These are phyloP conservation scores for Lamellibrachia satsuma DNA, from an alignment of 2,888 invertebrate species.

Conservation along the genomic window DNA sequence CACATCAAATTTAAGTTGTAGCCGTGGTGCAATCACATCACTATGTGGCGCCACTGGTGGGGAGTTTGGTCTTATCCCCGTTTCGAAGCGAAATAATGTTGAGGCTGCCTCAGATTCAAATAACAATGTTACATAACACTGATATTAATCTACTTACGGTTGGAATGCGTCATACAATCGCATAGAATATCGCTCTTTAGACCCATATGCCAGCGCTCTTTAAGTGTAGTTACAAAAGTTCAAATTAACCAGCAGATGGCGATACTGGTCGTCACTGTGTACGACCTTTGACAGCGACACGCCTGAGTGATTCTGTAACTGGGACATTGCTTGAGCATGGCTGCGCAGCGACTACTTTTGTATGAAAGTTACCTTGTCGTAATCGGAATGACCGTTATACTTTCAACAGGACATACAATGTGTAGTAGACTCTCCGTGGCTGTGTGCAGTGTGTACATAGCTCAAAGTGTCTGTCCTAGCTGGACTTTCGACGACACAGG, in stretches of 20 bases:
- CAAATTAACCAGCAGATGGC: background rate
- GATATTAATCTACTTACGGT: too few species aligned
- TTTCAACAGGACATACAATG: background rate
- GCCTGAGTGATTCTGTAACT: background rate
- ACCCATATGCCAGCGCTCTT: too few species aligned
- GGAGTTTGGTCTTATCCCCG: too few species aligned
- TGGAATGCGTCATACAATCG: too few species aligned
- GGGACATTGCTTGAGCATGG: background rate
- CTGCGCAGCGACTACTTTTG: background rate
- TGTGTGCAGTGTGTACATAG: background rate
- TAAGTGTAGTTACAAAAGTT: background rate
- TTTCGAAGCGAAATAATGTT: too few species aligned
- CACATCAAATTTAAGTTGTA: too few species aligned
- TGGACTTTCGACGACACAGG: background rate
- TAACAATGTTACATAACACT: too few species aligned
- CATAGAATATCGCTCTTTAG: too few species aligned
- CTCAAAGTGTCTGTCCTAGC: background rate
- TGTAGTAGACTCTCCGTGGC: background rate
- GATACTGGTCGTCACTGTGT: background rate
- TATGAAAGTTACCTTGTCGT: background rate
- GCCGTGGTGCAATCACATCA: too few species aligned
- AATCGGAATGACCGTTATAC: background rate
- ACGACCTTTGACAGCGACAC: slow-evolving; percentile 5
- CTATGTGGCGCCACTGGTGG: too few species aligned
- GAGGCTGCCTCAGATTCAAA: too few species aligned